Evolutionary conservation across 92 coral and sea anemone genomes (phyloP), one percentile per base, ranked within the genome.

Genomic region (Paramuricea clavata): DNA sequence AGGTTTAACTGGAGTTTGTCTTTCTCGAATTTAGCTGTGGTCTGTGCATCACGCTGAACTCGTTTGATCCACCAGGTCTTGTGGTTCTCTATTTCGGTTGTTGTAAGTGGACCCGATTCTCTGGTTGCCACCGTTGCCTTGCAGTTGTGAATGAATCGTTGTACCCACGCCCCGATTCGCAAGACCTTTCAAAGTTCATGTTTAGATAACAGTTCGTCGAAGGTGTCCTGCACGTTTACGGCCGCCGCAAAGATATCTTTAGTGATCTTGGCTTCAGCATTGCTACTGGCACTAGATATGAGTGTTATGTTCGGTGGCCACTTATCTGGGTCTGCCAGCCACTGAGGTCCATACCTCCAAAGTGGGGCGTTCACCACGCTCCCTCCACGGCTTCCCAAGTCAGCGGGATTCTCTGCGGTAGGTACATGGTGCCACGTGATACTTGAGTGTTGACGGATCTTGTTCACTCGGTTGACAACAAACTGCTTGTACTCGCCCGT

Each of bases 271-370:
- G 87, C 74, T 70, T 87, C 86, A n/a, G 86, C 87, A 36, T 64
- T 41, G 39, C 86, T 49, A 41, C 71, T 62, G 3, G 69, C 23
- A 0, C 62, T 68, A 25, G 90, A 61, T 50, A 34, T 47, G 10
- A 82, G 65, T 8, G 49, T 71, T 28, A 44, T 64, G 62, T 83
- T 54, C 0, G 69, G 85, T 10, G 89, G 89, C 89, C 92, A 89
- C 68, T 89, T 68, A 32, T 35, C 73, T 52, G 86, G 85, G 27
- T 83, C 68, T 13, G 49, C 9, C 12, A 90, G 69, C 93, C 83
- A 86, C 16, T 28, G 75, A 19, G 88, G 93, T 16, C 93, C 87
- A 36, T 81, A 25, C 60, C 68, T 69, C 93, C 93, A 90, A 12
- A 52, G 78, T 19, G 39, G 49, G 8, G 87, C 28, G 49, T 60